A percentile compares a stretch with the other conserved stretches of the same genome.
phyloP scores from a whole-genome alignment of 2,888 invertebrate genomes.

The Myopa tessellatipennis region DNA sequence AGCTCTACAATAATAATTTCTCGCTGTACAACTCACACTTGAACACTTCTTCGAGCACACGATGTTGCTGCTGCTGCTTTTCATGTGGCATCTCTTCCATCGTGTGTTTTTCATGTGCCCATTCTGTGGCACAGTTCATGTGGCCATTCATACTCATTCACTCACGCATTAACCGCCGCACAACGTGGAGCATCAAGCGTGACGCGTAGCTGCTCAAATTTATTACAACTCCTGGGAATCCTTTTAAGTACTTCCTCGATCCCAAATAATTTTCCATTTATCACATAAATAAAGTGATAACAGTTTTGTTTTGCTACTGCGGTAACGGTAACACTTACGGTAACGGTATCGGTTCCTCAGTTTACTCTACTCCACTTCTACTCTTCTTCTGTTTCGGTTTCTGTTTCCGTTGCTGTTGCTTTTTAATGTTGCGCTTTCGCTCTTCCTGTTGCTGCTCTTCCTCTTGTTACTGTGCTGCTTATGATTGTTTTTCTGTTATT shows the following conservation, averaged over 20 bases:
- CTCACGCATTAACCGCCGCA: not conserved
- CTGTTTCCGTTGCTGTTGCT: constrained; percentile 5
- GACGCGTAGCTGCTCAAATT: constrained; percentile 53
- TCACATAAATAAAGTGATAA: constrained; percentile 62
- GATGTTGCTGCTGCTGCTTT: too few species aligned
- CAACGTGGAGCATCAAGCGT: constrained; percentile 2
- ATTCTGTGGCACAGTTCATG: too few species aligned
- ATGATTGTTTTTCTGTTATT: too few species aligned
- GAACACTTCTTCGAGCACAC: too few species aligned
- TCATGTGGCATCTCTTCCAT: too few species aligned
- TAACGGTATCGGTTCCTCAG: not conserved
- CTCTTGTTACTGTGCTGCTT: too few species aligned
- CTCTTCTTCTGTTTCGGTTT: not conserved
- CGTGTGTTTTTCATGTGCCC: too few species aligned
- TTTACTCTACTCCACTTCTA: not conserved
- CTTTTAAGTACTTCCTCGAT: constrained; percentile 63
- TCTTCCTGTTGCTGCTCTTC: too few species aligned
- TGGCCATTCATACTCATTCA: too few species aligned
- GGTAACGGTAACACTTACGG: too few species aligned
- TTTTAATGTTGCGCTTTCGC: not conserved
- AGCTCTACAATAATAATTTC: not conserved
- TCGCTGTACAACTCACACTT: not conserved
- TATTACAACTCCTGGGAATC: constrained; percentile 64
- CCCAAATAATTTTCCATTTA: constrained; percentile 63
- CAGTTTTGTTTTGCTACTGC: constrained; percentile 48